Evolutionary conservation across 2,797 vertebrate genomes (phyloP).

Genomic region (Mus spretus): DNA sequence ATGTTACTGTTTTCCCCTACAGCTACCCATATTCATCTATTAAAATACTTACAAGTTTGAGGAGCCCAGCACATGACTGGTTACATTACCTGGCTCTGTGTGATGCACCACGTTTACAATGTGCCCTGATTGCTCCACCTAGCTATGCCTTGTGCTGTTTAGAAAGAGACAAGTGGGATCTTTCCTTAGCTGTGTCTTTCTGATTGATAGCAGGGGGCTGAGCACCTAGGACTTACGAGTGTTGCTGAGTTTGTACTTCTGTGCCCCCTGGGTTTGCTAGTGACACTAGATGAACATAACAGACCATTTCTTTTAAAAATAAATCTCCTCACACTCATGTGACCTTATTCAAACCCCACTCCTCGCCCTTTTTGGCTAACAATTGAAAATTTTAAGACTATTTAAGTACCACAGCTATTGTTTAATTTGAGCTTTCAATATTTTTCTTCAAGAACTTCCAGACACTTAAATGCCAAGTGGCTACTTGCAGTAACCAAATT

Average conservation of each 20-base stretch:
- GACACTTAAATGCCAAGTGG: conserved; percentile 52
- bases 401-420: conserved; percentile 12
- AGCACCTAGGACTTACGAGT: not conserved
- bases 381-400: conserved; percentile 26
- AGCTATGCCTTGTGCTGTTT: not conserved
- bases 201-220: not conserved
- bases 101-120: conserved; percentile 17
- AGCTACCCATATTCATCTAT: not conserved
- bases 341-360: not conserved
- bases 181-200: not conserved
- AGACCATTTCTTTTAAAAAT: conserved; percentile 62
- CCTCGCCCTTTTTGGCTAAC: conserved; percentile 17
- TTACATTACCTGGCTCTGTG: not conserved
- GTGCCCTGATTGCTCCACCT: not conserved
- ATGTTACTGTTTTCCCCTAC: conserved; percentile 12
- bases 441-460: conserved; percentile 9
- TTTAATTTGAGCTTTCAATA: conserved; percentile 53
- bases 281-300: not conserved
- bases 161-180: not conserved
- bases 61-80: not conserved
- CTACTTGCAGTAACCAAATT: conserved; percentile 9
- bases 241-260: conserved; percentile 34
- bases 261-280: not conserved
- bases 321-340: not conserved
- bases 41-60: conserved; percentile 35